Conservation (phyloP, 1,140 invertebrate species). For the Aricia agestis region DNA sequence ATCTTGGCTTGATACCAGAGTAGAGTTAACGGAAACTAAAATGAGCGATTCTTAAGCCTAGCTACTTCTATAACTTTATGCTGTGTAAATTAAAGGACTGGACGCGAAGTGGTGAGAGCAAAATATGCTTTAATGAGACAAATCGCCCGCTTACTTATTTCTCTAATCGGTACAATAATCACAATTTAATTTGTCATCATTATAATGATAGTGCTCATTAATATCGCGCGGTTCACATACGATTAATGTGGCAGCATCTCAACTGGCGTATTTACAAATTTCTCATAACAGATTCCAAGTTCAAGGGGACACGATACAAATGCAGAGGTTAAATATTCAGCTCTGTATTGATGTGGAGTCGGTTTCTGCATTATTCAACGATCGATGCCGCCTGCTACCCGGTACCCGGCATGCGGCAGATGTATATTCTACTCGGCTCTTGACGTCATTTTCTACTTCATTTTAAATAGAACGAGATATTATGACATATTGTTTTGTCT, state of each 20-base stretch:
- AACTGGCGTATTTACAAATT: background rate
- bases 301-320: constrained; percentile 38
- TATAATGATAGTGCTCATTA: background rate
- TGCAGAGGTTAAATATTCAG: constrained; percentile 61
- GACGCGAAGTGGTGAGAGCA: too few species aligned
- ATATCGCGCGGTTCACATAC: background rate
- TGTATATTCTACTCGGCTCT: background rate
- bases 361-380: constrained; percentile 63
- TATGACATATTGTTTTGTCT: background rate
- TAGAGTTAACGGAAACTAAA: background rate
- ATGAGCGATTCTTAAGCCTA: background rate
- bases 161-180: background rate
- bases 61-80: background rate
- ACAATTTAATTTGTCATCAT: background rate
- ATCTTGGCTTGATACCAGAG: background rate
- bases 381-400: constrained; percentile 35
- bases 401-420: background rate
- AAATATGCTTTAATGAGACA: background rate
- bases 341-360: constrained; percentile 35
- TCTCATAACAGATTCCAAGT: constrained; percentile 13
- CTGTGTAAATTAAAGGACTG: background rate
- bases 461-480: background rate
- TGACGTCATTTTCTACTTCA: background rate
- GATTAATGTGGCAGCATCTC: background rate
- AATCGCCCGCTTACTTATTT: background rate